Base-by-base conservation (phyloP, 2,797 vertebrate species). In the Pangasius macronema region DNA sequence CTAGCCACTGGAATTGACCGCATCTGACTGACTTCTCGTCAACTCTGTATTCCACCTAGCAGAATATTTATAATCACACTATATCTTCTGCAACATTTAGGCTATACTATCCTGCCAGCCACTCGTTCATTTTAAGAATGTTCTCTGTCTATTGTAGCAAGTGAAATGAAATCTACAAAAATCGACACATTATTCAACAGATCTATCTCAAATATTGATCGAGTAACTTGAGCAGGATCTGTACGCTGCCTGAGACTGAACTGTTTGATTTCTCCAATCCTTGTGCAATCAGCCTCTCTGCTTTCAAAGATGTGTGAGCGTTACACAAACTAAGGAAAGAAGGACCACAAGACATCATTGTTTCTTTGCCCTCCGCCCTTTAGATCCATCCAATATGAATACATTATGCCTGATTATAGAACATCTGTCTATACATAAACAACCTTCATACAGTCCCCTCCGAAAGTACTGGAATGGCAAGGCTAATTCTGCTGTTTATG, bases 121-220 rank as follows among this genome's bases (percentile, higher is more conserved):
- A 18, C 67, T 75, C 22, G 13, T 46, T 30, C 46, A 46, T 84
- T 30, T 49, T 49, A n/a, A 27, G 27, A 75, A n/a, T 24, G 8
- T 39, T 42, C 10, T 63, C 63, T 65, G 27, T 46, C 27, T 61
- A 39, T 61, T 75, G 39, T 5, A 55, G 33, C 20, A 24, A 36
- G 16, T 24, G n/a, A 36, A 5, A 39, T 42, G 42, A 42, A 42
- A 7, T 42, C 42, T 42, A 42, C 5, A 11, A 82, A 76, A 76
- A n/a, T 51, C 73, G 51, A 8, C 27, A 51, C 46, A 42, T 39
- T 72, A 22, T 82, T 86, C 22, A 70, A 70, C 67, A 86, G 65
- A 24, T 86, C 85, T 20, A 57, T 20, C 20, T 63, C 27, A 51
- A 36, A 82, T 18, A 73, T 30, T 61, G 65, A 42, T 82, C 49